Base-by-base conservation (phyloP, 2,888 invertebrate genomes). In the Boloria selene region DNA sequence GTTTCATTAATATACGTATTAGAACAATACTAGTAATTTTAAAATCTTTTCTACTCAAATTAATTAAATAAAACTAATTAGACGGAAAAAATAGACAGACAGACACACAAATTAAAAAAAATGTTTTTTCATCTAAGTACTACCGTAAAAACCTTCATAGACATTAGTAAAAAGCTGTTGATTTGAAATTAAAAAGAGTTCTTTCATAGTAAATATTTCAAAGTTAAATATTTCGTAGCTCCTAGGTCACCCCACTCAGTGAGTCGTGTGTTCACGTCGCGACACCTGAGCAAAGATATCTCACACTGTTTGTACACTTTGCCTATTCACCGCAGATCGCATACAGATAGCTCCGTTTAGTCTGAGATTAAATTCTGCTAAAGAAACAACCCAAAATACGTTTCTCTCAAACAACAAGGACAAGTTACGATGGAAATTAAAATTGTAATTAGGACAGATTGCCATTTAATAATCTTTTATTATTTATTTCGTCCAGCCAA, bases 281-380 rank as follows among this genome's bases (percentile, higher is more conserved):
- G 80, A 84, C 88, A 87, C 87, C 85, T 87, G 80, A 78, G 81
- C 78, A 78, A 79, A 81, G 78, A 81, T 73, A 73, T 76, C 75
- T 70, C 77, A 74, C 72, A 74, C 74, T 84, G 85, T 86, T 83
- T 86, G 82, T 77, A 72, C 74, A 75, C 77, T 72, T 68, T 65
- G 64, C 74, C 76, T 74, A 82, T 81, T 83, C 85, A 84, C 76
- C 76, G 72, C 82, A 84, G 88, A 88, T 89, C 76, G 85, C 84
- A 82, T 80, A 82, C 81, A 85, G 87, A 88, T 86, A 86, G 81
- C 77, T 72, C 78, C 77, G 76, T 56, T 82, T 73, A 74, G 70
- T 50, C 63, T 59, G 76, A 77, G 83, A 84, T 83, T 82, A 79
- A 82, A 85, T 63, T 65, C 65, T 61, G 55, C 64, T 63, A 70